A percentile compares a stretch with the other conserved stretches of the same genome.
phyloP scores from a whole-genome alignment of 2,888 invertebrate genomes.

The Amphipoea lucens region DNA sequence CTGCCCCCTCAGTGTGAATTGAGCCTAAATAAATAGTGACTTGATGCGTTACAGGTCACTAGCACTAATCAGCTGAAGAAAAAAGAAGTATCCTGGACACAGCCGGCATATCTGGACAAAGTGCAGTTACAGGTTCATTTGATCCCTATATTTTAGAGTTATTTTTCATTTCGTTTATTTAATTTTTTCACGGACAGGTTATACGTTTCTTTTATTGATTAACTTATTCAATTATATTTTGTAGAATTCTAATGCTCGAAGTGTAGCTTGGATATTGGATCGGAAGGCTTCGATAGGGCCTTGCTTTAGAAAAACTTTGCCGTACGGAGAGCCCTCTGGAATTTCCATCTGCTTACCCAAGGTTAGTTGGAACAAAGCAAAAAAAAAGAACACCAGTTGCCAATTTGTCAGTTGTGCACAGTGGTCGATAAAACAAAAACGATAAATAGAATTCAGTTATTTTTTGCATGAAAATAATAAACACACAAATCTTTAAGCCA shows the following conservation, averaged over 20 bases:
- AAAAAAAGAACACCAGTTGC: neutral
- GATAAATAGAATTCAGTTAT: neutral
- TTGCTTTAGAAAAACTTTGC: conserved; percentile 72
- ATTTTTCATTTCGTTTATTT: neutral
- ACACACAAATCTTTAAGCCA: neutral
- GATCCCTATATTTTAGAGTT: neutral
- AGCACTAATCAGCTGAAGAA: conserved; percentile 63
- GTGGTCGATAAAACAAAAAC: neutral
- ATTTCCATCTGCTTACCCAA: conserved; percentile 79
- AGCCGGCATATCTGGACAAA: conserved; percentile 69
- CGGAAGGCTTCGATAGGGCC: conserved; percentile 81
- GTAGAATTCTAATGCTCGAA: conserved; percentile 61
- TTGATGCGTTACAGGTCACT: conserved; percentile 62
- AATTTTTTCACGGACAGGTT: neutral
- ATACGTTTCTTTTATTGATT: neutral
- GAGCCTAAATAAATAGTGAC: neutral
- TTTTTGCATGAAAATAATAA: neutral
- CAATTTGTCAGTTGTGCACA: neutral
- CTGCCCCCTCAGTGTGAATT: neutral
- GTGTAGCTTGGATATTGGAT: conserved; percentile 71
- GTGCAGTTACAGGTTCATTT: conserved; percentile 68
- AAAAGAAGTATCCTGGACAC: conserved; percentile 76
- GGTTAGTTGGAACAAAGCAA: conserved; percentile 63
- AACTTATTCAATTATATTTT: neutral
- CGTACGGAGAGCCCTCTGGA: conserved; percentile 77